Conservation (phyloP, 2,888 invertebrate species). For the Aporophyla lueneburgensis region DNA sequence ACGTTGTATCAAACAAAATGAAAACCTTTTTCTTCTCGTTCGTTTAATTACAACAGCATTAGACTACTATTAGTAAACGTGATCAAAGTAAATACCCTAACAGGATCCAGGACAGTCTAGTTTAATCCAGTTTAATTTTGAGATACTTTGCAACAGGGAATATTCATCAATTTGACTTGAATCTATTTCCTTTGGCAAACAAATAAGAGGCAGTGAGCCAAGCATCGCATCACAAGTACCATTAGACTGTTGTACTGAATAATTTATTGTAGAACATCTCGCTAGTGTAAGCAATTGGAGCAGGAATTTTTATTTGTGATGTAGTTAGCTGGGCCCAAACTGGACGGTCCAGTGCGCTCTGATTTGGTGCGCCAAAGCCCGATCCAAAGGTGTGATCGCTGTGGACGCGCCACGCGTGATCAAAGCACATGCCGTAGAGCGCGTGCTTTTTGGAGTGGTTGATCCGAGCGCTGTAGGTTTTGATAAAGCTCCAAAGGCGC, state of each 20-base stretch:
- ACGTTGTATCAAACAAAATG: conserved; percentile 6
- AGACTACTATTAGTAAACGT: conserved; percentile 41
- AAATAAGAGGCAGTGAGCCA: conserved; percentile 52
- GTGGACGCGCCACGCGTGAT: no score
- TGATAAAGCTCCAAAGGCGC: no score
- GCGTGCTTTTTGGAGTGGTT: no score
- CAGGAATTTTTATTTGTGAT: not conserved
- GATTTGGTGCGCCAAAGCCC: not conserved
- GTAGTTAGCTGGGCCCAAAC: not conserved
- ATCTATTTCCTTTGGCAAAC: conserved; percentile 58
- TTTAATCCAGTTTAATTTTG: conserved; percentile 56
- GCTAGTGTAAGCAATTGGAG: not conserved
- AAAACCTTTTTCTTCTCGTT: conserved; percentile 27
- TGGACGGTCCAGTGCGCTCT: not conserved
- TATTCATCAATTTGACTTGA: conserved; percentile 51
- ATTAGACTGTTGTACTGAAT: conserved; percentile 14
- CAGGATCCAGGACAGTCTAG: conserved; percentile 34
- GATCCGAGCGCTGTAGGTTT: no score
- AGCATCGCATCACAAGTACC: conserved; percentile 46
- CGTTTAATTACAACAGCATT: conserved; percentile 26
- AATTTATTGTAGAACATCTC: not conserved
- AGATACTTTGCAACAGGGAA: conserved; percentile 52
- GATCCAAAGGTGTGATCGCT: no score
- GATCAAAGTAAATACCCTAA: conserved; percentile 27
- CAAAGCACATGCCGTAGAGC: no score